phyloP scores from a whole-genome alignment of 2,797 vertebrate species.

The Helicolenus hilgendorfi region DNA sequence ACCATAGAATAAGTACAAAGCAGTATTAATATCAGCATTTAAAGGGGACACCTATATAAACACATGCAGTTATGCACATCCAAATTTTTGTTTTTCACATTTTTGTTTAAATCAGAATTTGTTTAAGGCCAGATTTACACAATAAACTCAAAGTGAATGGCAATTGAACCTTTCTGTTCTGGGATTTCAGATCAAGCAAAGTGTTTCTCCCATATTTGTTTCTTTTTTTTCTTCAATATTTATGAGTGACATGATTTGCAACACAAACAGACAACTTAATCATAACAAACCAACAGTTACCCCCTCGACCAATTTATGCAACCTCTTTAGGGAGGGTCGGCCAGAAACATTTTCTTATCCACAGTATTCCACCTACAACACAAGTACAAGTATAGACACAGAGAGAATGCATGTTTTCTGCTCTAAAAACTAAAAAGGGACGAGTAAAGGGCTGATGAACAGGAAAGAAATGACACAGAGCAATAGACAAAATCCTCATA shows the following conservation, averaged over 20 bases:
- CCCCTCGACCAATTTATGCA: neutral
- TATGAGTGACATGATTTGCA: neutral
- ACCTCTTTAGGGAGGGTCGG: neutral
- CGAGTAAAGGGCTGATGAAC: neutral
- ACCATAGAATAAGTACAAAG: neutral
- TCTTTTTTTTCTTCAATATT: neutral
- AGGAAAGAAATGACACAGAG: neutral
- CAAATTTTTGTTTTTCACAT: neutral
- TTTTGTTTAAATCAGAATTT: neutral
- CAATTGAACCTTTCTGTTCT: neutral
- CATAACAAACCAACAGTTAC: conserved; percentile 15
- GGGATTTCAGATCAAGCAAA: neutral
- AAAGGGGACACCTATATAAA: neutral
- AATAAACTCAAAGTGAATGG: neutral
- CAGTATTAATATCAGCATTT: neutral
- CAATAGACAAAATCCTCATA: neutral
- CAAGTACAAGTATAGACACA: too few species aligned
- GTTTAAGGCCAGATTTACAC: neutral
- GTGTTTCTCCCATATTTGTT: neutral
- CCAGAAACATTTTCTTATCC: neutral
- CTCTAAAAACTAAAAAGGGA: neutral
- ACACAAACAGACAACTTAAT: neutral
- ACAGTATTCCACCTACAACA: neutral
- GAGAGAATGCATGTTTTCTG: neutral
- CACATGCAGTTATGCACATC: neutral